Conservation (phyloP, 2,888 invertebrate genomes). For the Agrotis exclamationis region DNA sequence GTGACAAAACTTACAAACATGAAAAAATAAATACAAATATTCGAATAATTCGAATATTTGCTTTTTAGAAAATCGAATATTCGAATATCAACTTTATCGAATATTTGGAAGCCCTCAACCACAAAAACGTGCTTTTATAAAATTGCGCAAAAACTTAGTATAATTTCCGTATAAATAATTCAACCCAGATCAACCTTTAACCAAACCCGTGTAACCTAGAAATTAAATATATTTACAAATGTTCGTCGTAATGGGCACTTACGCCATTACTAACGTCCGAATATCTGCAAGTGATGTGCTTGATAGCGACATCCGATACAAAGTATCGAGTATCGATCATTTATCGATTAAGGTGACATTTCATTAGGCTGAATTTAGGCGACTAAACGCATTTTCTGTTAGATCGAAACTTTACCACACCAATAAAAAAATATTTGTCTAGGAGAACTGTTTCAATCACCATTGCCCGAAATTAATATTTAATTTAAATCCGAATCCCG, state of each 20-base stretch:
- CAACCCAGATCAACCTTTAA: constrained; percentile 6
- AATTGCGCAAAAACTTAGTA: neutral
- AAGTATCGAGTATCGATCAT: constrained; percentile 41
- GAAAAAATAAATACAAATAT: no score
- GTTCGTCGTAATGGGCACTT: neutral
- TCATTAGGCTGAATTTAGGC: neutral
- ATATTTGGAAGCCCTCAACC: no score
- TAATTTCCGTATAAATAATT: constrained; percentile 12
- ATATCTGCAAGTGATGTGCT: constrained; percentile 41
- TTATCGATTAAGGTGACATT: constrained; percentile 23
- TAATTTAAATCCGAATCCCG: no score
- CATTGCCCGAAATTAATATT: no score
- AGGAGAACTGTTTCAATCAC: no score
- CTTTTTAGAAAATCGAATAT: no score
- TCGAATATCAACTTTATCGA: no score
- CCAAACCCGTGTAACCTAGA: constrained; percentile 42
- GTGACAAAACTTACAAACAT: no score
- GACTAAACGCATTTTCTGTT: no score
- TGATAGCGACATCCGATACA: constrained; percentile 46
- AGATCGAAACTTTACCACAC: no score
- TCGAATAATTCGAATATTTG: no score
- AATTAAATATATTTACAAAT: constrained; percentile 15
- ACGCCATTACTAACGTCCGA: constrained; percentile 16
- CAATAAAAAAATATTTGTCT: no score
- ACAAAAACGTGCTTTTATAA: neutral